phyloP scores from a whole-genome alignment of 2,797 vertebrate genomes.

The Sphaeramia orbicularis region DNA sequence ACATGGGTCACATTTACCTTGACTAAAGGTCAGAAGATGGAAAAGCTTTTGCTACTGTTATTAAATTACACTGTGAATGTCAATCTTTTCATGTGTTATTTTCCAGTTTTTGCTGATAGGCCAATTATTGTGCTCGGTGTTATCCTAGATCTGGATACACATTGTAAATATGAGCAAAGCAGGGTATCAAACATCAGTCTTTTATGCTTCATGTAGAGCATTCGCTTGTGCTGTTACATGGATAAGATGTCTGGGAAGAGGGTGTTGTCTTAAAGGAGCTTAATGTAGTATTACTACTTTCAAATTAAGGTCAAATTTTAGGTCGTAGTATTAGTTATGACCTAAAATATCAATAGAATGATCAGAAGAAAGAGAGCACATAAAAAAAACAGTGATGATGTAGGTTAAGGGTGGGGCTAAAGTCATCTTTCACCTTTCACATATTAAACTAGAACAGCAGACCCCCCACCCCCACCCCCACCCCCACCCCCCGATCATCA shows the following conservation, averaged over 20 bases:
- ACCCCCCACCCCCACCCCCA: too few species aligned
- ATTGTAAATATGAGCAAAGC: background rate
- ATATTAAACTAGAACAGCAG: too few species aligned
- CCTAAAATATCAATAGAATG: too few species aligned
- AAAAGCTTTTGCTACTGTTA: conserved; percentile 35
- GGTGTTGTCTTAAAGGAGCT: background rate
- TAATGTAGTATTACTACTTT: too few species aligned
- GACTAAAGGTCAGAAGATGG: conserved; percentile 27
- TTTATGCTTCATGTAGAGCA: background rate
- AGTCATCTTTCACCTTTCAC: too few species aligned
- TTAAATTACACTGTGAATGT: conserved; percentile 7
- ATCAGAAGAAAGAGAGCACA: too few species aligned
- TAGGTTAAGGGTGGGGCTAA: too few species aligned
- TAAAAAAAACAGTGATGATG: too few species aligned
- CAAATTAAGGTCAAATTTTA: too few species aligned
- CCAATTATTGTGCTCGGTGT: conserved; percentile 26
- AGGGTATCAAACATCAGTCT: too few species aligned
- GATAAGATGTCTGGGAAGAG: background rate
- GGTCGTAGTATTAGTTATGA: too few species aligned
- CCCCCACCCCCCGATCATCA: too few species aligned
- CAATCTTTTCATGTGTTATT: conserved; percentile 10
- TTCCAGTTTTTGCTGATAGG: conserved; percentile 25
- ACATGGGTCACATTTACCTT: conserved; percentile 19
- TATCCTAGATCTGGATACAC: conserved; percentile 14
- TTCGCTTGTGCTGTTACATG: background rate